Evolutionary conservation across 1,140 invertebrate genomes (phyloP).

Genomic region (Triops longicaudatus): DNA sequence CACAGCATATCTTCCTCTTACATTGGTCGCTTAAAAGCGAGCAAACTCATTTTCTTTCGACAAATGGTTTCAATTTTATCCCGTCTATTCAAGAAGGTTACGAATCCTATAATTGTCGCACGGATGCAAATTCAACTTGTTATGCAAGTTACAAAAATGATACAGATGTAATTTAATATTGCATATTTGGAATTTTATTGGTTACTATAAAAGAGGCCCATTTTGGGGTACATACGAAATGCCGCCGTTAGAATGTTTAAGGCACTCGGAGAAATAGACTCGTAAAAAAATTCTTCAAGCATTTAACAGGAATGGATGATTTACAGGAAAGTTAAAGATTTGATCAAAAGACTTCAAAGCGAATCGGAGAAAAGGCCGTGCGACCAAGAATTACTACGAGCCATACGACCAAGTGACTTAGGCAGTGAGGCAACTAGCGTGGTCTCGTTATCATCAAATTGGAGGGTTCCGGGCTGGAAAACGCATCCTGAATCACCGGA

Average conservation of each 20-base stretch:
- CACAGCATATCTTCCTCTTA: not conserved
- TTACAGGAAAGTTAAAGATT: not conserved
- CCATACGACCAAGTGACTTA: not conserved
- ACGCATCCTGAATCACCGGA: not conserved
- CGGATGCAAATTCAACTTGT: slow-evolving; percentile 11
- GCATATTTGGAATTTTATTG: not conserved
- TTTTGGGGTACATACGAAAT: not conserved
- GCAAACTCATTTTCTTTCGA: not conserved
- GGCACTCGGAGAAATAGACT: not conserved
- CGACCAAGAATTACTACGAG: not conserved
- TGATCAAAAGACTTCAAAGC: not conserved
- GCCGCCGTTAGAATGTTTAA: not conserved
- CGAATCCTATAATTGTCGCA: not conserved
- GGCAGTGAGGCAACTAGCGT: not conserved
- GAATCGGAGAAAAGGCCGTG: not conserved
- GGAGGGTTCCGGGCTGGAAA: not conserved
- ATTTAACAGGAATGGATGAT: not conserved
- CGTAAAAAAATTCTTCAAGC: not conserved
- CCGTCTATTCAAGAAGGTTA: not conserved
- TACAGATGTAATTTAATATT: not conserved
- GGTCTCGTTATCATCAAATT: not conserved
- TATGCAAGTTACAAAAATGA: slow-evolving; percentile 1
- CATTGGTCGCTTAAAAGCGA: not conserved
- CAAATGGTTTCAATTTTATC: not conserved
- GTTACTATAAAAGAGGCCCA: not conserved